phyloP scores from a whole-genome alignment of 2,113 vertebrate species.

The Tragelaphus strepsiceros region DNA sequence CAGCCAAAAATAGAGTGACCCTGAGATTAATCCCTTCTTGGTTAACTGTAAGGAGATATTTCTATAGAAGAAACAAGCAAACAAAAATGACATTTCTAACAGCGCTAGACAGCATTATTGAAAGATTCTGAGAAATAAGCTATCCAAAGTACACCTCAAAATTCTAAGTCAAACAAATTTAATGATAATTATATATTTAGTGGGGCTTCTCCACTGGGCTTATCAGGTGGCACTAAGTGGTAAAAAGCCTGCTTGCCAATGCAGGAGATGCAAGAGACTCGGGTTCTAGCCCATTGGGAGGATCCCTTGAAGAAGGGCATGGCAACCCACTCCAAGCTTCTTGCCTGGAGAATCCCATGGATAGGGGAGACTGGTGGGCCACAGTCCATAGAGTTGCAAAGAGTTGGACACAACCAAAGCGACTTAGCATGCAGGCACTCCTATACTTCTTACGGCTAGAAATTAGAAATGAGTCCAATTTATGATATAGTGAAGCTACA shows the following conservation, averaged over 20 bases:
- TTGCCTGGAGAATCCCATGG: neutral
- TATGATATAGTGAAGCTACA: neutral
- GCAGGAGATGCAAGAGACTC: neutral
- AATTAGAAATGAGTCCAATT: neutral
- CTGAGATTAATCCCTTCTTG: neutral
- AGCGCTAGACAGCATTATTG: neutral
- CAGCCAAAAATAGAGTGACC: neutral
- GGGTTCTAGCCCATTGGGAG: fast-evolving
- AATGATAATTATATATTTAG: neutral
- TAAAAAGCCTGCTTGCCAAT: neutral
- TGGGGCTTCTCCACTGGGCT: neutral
- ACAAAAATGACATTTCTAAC: neutral
- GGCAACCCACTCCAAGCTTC: neutral
- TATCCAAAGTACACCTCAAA: neutral
- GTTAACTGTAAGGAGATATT: neutral
- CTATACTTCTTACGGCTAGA: neutral
- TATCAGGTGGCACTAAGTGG: neutral
- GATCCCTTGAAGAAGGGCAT: neutral
- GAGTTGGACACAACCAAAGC: neutral
- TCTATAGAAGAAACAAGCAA: neutral
- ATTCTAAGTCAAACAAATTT: neutral
- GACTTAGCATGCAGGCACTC: neutral
- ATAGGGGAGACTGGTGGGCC: neutral
- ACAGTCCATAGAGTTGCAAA: neutral
- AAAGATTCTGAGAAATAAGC: neutral